Percentiles rank a stretch among this genome's conserved stretches.
Conservation (phyloP, 2,797 vertebrate genomes). For the Apodemus agrarius region DNA sequence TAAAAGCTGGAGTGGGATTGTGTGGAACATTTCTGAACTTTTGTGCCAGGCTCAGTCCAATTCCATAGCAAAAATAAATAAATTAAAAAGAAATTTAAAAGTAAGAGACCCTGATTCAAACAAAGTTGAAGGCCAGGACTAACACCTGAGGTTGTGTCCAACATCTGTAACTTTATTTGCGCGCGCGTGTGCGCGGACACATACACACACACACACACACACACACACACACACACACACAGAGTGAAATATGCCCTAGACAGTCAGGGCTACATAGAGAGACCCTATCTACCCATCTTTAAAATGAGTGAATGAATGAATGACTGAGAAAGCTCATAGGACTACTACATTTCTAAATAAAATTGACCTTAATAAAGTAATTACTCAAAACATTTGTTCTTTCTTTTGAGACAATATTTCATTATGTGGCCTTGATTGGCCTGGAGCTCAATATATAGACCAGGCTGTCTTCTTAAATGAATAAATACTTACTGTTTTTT, state of each 20-base stretch:
- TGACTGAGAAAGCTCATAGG: neutral
- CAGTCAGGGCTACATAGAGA: neutral
- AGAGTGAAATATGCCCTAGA: neutral
- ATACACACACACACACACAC: no score
- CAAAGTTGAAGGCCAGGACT: neutral
- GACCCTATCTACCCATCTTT: neutral
- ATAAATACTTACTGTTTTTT: neutral
- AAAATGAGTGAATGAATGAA: neutral
- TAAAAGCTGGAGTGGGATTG: neutral
- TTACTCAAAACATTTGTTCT: neutral
- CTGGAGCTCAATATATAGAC: neutral
- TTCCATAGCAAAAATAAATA: neutral
- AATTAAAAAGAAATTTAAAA: no score
- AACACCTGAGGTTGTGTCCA: neutral
- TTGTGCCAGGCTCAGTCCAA: neutral
- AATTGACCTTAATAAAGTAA: neutral
- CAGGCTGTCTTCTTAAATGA: neutral
- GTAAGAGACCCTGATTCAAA: neutral
- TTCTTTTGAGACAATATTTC: neutral
- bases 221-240: no score
- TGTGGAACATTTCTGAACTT: neutral
- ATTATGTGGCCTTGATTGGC: neutral
- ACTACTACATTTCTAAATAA: neutral
- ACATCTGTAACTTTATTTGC: neutral
- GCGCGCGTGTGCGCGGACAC: no score